Evolutionary conservation across 1,140 invertebrate species (phyloP).

Genomic region (Tetragonula clypearis): DNA sequence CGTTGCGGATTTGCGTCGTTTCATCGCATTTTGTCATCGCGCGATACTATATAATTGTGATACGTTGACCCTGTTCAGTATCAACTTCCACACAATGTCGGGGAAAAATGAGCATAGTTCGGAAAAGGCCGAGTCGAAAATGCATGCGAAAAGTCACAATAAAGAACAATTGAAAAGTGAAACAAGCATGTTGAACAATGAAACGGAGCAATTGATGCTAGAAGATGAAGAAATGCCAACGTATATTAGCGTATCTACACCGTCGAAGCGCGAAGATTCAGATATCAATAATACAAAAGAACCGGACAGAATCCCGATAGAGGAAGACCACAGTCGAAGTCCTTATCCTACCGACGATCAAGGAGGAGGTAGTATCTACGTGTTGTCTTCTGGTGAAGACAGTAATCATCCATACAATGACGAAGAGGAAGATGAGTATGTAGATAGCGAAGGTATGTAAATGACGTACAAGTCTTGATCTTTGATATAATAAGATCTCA

Average conservation of each 20-base stretch:
- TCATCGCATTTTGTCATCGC: neutral
- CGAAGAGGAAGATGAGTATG: conserved; percentile 67
- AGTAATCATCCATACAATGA: conserved; percentile 61
- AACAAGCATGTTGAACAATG: conserved; percentile 47
- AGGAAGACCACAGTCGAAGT: conserved; percentile 46
- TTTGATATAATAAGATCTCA: neutral
- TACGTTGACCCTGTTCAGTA: neutral
- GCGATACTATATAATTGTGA: neutral
- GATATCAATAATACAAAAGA: conserved; percentile 50
- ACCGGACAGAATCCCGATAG: conserved; percentile 36
- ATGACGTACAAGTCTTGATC: neutral
- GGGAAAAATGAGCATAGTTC: conserved; percentile 44
- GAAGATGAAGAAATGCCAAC: conserved; percentile 79
- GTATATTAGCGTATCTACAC: conserved; percentile 68
- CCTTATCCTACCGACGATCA: conserved; percentile 65
- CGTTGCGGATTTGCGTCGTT: neutral
- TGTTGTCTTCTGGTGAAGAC: conserved; percentile 67
- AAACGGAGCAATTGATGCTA: conserved; percentile 59
- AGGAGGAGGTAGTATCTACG: conserved; percentile 70
- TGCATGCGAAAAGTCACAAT: conserved; percentile 34
- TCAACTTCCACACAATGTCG: conserved; percentile 49
- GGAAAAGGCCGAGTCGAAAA: conserved; percentile 48
- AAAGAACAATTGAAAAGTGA: conserved; percentile 55
- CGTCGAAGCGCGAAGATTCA: conserved; percentile 61
- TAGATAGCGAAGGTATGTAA: conserved; percentile 61